phyloP scores from a whole-genome alignment of 2,797 vertebrate species.

The Hemitrygon akajei region DNA sequence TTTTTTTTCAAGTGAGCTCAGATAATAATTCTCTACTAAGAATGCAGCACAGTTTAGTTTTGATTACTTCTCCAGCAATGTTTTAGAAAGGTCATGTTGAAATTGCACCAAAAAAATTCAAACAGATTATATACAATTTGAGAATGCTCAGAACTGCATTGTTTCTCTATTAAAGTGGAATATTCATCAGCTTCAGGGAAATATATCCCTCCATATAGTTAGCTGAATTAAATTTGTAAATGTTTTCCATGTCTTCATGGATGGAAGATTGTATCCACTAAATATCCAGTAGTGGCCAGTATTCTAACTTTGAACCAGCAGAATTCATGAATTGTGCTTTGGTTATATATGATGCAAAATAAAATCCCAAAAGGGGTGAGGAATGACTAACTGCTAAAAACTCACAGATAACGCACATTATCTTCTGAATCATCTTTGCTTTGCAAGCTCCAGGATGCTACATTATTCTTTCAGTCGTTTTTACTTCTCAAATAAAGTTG shows the following conservation, averaged over 20 bases:
- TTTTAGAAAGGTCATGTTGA: neutral
- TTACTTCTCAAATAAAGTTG: slow-evolving; percentile 21
- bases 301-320: neutral
- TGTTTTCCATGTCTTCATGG: neutral
- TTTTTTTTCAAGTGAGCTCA: neutral
- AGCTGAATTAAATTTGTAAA: neutral
- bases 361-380: neutral
- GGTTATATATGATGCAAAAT: neutral
- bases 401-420: neutral
- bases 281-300: neutral
- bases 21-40: neutral
- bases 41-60: neutral
- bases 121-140: neutral
- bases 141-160: too few relatives aligned
- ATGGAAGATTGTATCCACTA: neutral
- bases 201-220: neutral
- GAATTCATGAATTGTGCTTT: neutral
- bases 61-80: neutral
- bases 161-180: neutral
- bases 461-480: neutral
- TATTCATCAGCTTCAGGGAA: neutral
- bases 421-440: neutral
- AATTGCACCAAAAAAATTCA: neutral
- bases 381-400: neutral
- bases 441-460: neutral